These are phyloP conservation scores for Lepidurus couesii DNA, from an alignment of 1,140 invertebrate species.

Conservation along the genomic window DNA sequence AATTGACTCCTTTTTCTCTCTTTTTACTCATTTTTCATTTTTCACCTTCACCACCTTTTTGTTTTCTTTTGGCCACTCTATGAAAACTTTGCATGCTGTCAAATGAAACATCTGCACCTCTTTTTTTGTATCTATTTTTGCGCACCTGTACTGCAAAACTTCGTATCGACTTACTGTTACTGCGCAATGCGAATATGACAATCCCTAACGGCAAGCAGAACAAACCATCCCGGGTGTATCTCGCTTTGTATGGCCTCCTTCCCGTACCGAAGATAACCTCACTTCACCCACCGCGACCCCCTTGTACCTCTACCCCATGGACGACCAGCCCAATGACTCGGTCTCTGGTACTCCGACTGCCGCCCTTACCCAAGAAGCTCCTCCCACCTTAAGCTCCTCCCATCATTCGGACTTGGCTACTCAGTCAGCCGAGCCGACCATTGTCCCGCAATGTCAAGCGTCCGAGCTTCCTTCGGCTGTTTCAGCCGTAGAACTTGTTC, in stretches of 20 bases:
- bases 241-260: constrained; percentile 27
- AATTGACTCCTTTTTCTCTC: constrained; percentile 21
- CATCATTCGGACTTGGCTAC: background rate
- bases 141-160: background rate
- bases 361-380: constrained; percentile 1
- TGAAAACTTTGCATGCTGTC: background rate
- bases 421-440: background rate
- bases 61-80: background rate
- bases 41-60: constrained; percentile 16
- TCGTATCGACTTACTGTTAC: background rate
- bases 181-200: constrained; percentile 25
- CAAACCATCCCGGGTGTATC: constrained; percentile 23
- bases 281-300: constrained; percentile 25
- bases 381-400: background rate
- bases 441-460: background rate
- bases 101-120: background rate
- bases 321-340: background rate
- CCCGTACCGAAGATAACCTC: constrained; percentile 24
- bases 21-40: constrained; percentile 26
- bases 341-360: background rate
- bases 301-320: constrained; percentile 17
- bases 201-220: background rate
- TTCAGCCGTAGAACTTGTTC: constrained; percentile 9
- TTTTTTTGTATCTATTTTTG: background rate
- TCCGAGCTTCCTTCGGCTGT: background rate